A percentile compares a stretch with the other conserved stretches of the same genome.
These are phyloP conservation scores for Homarus gammarus DNA, from an alignment of 2,888 invertebrate genomes.

Conservation along the genomic window DNA sequence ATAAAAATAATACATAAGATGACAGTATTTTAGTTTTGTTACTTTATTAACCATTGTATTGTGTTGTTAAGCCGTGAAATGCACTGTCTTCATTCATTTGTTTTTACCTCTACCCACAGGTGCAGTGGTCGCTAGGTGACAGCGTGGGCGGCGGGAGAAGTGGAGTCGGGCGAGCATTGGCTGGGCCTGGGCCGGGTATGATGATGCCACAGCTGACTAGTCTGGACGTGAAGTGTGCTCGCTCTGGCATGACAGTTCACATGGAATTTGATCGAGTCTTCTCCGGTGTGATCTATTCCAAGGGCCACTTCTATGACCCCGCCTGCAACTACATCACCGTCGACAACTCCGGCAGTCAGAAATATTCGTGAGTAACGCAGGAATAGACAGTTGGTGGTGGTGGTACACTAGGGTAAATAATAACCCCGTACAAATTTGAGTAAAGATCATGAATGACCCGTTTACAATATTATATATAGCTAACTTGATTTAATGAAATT, in stretches of 20 bases:
- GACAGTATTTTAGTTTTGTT: no score
- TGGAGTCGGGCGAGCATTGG: not conserved
- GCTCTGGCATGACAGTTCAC: conserved; percentile 75
- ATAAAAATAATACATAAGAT: no score
- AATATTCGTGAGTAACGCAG: conserved; percentile 68
- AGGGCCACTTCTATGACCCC: conserved; percentile 72
- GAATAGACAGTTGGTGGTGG: no score
- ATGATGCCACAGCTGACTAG: conserved; percentile 58
- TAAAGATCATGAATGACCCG: no score
- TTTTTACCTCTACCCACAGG: conserved; percentile 23
- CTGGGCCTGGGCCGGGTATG: not conserved
- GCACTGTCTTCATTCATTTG: no score
- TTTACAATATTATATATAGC: no score
- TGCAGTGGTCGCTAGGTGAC: conserved; percentile 3
- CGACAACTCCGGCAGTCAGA: conserved; percentile 53
- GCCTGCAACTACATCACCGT: conserved; percentile 70
- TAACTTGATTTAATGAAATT: no score
- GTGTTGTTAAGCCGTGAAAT: no score
- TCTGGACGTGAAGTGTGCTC: conserved; percentile 74
- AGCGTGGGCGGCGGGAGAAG: not conserved
- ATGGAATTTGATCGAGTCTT: conserved; percentile 71
- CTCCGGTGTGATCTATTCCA: conserved; percentile 75
- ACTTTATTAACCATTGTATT: not conserved
- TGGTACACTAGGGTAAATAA: no score
- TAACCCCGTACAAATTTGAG: no score